Base-by-base conservation (phyloP, 2,113 vertebrate species). In the Hystrix brachyura region DNA sequence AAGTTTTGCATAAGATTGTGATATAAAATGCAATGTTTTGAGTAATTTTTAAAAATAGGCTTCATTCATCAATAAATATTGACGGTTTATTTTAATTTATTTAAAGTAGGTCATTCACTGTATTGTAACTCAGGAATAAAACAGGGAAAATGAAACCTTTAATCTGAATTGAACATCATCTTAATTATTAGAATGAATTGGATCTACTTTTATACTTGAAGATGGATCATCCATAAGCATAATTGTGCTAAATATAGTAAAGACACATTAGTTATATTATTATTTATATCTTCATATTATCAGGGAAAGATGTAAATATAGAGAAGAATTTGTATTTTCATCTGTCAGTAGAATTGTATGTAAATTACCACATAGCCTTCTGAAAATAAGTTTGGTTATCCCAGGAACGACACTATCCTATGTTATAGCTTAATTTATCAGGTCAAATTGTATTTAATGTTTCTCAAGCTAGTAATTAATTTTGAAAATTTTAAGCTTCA, bases 101-200 rank as follows among this genome's bases (percentile, higher is more conserved):
- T 46, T 55, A 80, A 84, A 82, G 34, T 79, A 94, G 10, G 57
- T 62, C 32, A 69, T 74, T 93, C 38, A 46, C 4, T 62, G n/a
- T 88, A 5, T 5, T 85, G 4, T 38, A 93, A 79, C 13, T 11
- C 12, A 46, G 10, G 6, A n/a, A 86, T 5, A 69, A 91, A 89
- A 84, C 15, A 87, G 18, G 80, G 27, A 92, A 60, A n/a, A 83
- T 59, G 4, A 65, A 38, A 69, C 62, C 69, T 79, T 88, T 65
- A 80, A 84, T 34, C 51, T 65, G 38, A 93, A 93, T 62, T 5
- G 0, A 90, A 93, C 27, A 69, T 83, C 25, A 60, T 79, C 53
- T 91, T 87, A 96, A 64, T 57, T 59, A 81, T 51, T 65, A 5
- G 53, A 97, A 82, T 79, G 9, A 88, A 78, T 79, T 95, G 2